A percentile compares a stretch with the other conserved stretches of the same genome.
Conservation (phyloP, 1,140 invertebrate species). For the Radopholus similis region DNA sequence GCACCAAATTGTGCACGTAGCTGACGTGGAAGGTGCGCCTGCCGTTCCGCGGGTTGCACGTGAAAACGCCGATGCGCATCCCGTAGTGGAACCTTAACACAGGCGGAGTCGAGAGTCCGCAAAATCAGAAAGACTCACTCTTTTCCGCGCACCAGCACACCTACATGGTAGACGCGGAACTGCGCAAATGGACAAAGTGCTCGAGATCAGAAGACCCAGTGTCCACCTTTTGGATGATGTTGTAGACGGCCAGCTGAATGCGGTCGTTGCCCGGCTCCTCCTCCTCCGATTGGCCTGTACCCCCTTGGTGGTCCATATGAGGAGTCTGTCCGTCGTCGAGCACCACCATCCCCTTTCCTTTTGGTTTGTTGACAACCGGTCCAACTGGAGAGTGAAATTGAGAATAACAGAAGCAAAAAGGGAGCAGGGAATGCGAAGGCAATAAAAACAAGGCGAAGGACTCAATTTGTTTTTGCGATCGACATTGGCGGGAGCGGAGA, state of each 20-base stretch:
- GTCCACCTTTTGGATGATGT: neutral
- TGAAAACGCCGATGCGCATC: slow-evolving; percentile 9
- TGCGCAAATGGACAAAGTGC: neutral
- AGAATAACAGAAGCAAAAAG: too few relatives aligned
- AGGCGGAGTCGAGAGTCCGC: too few relatives aligned
- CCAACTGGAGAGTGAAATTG: too few relatives aligned
- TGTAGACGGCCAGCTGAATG: neutral
- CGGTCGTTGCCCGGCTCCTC: neutral
- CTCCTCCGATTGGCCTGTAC: neutral
- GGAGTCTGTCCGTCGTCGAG: too few relatives aligned
- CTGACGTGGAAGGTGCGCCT: slow-evolving; percentile 3
- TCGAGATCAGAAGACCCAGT: neutral
- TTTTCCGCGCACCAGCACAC: neutral
- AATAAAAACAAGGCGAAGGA: too few relatives aligned
- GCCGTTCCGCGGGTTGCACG: slow-evolving; percentile 7
- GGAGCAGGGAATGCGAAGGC: too few relatives aligned
- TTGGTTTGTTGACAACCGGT: too few relatives aligned
- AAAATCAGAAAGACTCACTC: too few relatives aligned
- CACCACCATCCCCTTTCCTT: too few relatives aligned
- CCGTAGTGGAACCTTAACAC: slow-evolving; percentile 21
- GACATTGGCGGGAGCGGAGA: too few relatives aligned
- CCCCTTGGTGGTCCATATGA: too few relatives aligned
- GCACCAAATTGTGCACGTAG: slow-evolving; percentile 1
- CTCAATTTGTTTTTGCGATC: too few relatives aligned
- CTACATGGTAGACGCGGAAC: slow-evolving; percentile 14